Percentiles rank a stretch among this genome's conserved stretches.
Evolutionary conservation across 2,113 vertebrate species (phyloP).

Genomic region (Garra rufa): DNA sequence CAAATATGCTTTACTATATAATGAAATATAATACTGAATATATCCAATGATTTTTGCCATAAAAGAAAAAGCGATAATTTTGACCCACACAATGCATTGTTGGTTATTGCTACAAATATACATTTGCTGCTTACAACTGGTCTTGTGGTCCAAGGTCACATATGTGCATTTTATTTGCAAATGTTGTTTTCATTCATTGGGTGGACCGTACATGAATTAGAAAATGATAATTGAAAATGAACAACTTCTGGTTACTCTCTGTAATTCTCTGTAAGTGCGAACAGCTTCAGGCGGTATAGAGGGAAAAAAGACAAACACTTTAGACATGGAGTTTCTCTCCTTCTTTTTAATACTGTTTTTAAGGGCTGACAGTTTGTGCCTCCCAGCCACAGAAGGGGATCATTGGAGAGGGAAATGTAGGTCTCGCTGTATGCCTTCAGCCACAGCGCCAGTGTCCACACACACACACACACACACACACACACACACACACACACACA

Average conservation of each 20-base stretch:
- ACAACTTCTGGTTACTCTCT: background rate
- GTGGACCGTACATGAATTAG: background rate
- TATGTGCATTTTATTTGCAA: background rate
- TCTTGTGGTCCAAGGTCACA: too few species aligned
- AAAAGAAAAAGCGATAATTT: too few species aligned
- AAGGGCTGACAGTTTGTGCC: conserved; percentile 37
- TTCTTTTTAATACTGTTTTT: conserved; percentile 20
- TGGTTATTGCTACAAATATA: too few species aligned
- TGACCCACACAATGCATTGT: too few species aligned
- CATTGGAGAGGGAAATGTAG: conserved; percentile 16
- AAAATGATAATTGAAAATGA: background rate
- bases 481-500: too few species aligned
- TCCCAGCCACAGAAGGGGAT: conserved; percentile 24
- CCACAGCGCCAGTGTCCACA: background rate
- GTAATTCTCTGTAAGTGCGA: background rate
- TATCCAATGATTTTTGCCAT: too few species aligned
- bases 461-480: too few species aligned
- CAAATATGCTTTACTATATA: too few species aligned
- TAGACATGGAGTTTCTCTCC: background rate
- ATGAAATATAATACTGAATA: too few species aligned
- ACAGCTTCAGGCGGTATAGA: background rate
- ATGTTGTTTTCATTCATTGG: background rate
- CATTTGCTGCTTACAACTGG: too few species aligned
- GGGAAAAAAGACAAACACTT: background rate
- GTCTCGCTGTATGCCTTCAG: background rate